Evolutionary conservation across 1,140 invertebrate genomes (phyloP), one percentile per base, ranked within the genome.

Genomic region (Melanaphis sacchari): DNA sequence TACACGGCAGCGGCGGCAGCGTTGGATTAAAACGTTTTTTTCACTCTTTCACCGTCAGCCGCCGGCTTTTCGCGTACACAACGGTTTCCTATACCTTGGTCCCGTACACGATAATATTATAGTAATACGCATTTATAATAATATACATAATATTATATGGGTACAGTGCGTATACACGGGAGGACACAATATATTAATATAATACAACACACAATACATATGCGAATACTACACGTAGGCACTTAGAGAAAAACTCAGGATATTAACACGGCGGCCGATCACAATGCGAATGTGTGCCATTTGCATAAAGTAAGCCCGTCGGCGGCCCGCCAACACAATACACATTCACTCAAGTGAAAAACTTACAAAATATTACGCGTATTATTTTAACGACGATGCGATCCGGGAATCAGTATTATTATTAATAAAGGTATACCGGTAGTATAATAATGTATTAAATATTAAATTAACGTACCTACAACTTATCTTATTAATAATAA

Each of bases 11-110:
- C 54, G 26, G 2, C 59, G 31, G 59, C 36, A 0, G 76, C 46
- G n/a, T 52, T 6, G 87, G 87, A 89, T 88, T 89, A 89, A 36
- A 89, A 49, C 87, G 87, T 36, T 52, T 66, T 66, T 31, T 76
- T 76, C 59, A 76, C 31, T n/a, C 8, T 88, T 41, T 41, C 31
- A 31, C 84, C 40, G 84, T 18, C 40, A 26, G 40, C 41, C 84
- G 40, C 40, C 40, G 40, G 40, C 84, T 41, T 31, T 87, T 3
- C 24, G 22, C 82, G 38, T 9, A 59, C 54, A 66, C 59, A 8
- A 31, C 9, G 59, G 59, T 76, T 18, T 76, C 31, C 59, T 76
- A 36, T 76, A n/a, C n/a, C n/a, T n/a, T 18, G 59, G 31, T n/a
- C 15, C n/a, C 11, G 59, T 76, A 76, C 59, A 76, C 59, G n/a